phyloP scores from a whole-genome alignment of 2,888 invertebrate genomes.

The Rhopalosiphum nymphaeae region DNA sequence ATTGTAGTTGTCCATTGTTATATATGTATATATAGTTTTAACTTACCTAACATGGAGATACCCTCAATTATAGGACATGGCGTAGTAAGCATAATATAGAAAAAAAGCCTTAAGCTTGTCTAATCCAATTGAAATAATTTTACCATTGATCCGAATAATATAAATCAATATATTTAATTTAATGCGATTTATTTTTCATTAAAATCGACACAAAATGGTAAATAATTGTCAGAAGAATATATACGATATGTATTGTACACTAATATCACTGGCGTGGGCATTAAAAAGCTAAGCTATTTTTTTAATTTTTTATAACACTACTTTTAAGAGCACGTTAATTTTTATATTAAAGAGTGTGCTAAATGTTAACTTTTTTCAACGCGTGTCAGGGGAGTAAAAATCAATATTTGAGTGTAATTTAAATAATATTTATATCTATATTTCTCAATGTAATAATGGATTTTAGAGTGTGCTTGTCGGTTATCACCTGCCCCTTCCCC shows the following conservation, averaged over 20 bases:
- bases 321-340: background rate
- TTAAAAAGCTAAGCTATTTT: background rate
- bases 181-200: background rate
- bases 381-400: background rate
- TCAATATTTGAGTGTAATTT: background rate
- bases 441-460: background rate
- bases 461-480: background rate
- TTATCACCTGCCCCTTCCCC: background rate
- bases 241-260: background rate
- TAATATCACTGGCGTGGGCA: background rate
- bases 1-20: background rate
- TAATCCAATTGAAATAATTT: background rate
- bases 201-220: background rate
- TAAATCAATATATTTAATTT: background rate
- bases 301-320: background rate
- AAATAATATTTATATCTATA: background rate
- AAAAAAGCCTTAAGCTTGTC: background rate
- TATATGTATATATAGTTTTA: no score
- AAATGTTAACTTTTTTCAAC: background rate
- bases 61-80: background rate
- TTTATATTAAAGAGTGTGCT: background rate
- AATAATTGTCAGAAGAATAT: background rate
- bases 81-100: background rate
- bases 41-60: background rate
- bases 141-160: background rate